Conservation (phyloP, 2,113 vertebrate genomes). For the Lycaon pictus region DNA sequence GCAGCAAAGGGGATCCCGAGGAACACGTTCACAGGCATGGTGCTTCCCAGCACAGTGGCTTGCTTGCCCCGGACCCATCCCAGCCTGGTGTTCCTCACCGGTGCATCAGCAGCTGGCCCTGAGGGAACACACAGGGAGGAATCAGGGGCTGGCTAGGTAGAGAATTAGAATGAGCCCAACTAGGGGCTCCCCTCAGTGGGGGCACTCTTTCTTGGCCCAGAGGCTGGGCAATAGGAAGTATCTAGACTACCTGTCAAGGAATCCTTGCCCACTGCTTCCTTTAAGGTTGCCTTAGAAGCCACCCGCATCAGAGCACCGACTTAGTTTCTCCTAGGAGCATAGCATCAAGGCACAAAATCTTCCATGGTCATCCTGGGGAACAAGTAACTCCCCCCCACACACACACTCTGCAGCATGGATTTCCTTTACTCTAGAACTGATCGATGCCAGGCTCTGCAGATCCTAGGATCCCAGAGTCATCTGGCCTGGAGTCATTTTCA, state of each 20-base stretch:
- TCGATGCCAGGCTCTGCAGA: neutral
- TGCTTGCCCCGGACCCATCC: constrained; percentile 86
- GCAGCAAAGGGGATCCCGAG: constrained; percentile 88
- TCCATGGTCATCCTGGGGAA: fast-evolving
- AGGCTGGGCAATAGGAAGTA: neutral
- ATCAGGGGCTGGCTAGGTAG: neutral
- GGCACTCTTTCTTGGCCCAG: neutral
- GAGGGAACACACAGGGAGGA: neutral
- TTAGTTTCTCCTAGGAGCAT: neutral
- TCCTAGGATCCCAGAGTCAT: neutral
- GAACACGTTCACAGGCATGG: constrained; percentile 85
- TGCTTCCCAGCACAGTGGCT: constrained; percentile 85
- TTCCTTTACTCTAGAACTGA: neutral
- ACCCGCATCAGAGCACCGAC: neutral
- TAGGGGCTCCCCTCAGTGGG: too few relatives aligned
- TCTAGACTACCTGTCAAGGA: neutral
- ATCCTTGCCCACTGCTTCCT: neutral
- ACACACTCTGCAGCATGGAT: neutral
- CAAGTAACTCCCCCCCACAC: neutral
- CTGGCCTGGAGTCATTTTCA: neutral
- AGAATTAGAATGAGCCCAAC: fast-evolving
- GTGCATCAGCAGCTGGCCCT: constrained; percentile 26
- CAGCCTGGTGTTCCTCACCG: constrained; percentile 77
- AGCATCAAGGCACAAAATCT: neutral
- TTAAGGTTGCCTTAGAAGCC: neutral